These are phyloP conservation scores for Unio pictorum DNA, from an alignment of 2,888 invertebrate genomes.

Conservation along the genomic window DNA sequence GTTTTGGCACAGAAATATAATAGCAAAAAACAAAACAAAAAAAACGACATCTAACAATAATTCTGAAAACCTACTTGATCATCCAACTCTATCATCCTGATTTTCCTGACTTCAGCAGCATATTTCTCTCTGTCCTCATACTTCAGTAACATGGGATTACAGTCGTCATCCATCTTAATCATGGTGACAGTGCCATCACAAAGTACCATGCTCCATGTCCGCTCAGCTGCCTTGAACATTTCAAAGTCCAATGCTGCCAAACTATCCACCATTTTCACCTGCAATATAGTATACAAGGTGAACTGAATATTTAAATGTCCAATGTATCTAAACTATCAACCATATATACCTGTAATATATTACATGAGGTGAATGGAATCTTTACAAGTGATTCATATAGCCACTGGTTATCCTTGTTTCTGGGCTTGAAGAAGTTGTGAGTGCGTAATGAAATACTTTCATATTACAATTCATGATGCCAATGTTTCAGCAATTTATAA, in stretches of 20 bases:
- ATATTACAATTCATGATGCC: too few species aligned
- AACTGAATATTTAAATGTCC: slow-evolving; percentile 52
- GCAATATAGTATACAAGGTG: slow-evolving; percentile 4
- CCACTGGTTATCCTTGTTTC: too few species aligned
- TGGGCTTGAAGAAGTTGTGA: too few species aligned
- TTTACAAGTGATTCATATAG: too few species aligned
- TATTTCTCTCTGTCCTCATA: slow-evolving; percentile 65
- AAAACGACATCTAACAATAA: not conserved
- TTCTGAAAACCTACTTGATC: slow-evolving; percentile 57
- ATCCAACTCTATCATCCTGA: slow-evolving; percentile 64
- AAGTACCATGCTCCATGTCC: slow-evolving; percentile 60
- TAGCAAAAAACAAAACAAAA: not conserved
- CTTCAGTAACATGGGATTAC: slow-evolving; percentile 49
- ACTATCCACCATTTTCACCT: slow-evolving; percentile 64
- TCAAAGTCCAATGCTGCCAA: slow-evolving; percentile 56
- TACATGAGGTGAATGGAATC: too few species aligned
- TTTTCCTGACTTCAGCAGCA: slow-evolving; percentile 56
- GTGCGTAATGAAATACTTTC: too few species aligned
- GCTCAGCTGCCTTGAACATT: slow-evolving; percentile 50
- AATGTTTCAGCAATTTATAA: too few species aligned
- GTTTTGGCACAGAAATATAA: not conserved
- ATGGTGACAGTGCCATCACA: slow-evolving; percentile 62
- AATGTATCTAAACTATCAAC: slow-evolving; percentile 60
- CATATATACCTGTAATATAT: slow-evolving; percentile 55
- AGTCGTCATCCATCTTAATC: slow-evolving; percentile 57